Evolutionary conservation across 1,140 invertebrate genomes (phyloP), one percentile per base, ranked within the genome.

Genomic region (Melipona quadrifasciata): DNA sequence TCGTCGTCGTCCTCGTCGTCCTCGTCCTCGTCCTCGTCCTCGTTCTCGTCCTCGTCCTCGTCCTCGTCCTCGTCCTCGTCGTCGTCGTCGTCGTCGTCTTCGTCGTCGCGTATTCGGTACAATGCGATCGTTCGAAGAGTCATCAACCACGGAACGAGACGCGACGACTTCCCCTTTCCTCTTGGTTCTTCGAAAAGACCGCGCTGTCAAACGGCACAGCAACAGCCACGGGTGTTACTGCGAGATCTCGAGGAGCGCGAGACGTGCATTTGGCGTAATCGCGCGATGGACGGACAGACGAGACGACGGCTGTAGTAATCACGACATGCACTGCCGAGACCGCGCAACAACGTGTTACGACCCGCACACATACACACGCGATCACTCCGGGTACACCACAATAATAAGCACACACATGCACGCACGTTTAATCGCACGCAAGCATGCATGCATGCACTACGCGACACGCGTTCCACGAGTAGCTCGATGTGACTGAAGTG

Each of bases 401-500:
- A 64, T 79, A 75, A 75, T 73, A 82, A 86, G 80, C 80, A 78
- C 79, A 86, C 86, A 82, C 87, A 88, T 82, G 86, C 72, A 87
- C 82, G 67, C 82, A 86, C 82, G 84, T 77, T 70, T 80, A 72
- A 47, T 71, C 77, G 87, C 86, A 87, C 87, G 84, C 76, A 86
- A 84, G 84, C 80, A 88, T 86, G 84, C 88, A 87, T 80, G 89
- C 78, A 76, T 74, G 71, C 80, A 87, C 82, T 57, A 86, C 87
- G 65, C 86, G 73, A 81, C 76, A 57, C 89, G 85, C 82, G 79
- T 84, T 73, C 82, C 86, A 84, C 89, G 89, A 79, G 65, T 85
- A 85, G 75, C 85, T 88, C 86, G 89, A 90, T 89, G 88, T 90
- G 86, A 92, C 91, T 92, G 87, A 91, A 70, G 68, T 57, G 39